Percentiles rank a stretch among this genome's conserved stretches.
Conservation (phyloP, 1,140 invertebrate species). For the Stegodyphus mimosarum region DNA sequence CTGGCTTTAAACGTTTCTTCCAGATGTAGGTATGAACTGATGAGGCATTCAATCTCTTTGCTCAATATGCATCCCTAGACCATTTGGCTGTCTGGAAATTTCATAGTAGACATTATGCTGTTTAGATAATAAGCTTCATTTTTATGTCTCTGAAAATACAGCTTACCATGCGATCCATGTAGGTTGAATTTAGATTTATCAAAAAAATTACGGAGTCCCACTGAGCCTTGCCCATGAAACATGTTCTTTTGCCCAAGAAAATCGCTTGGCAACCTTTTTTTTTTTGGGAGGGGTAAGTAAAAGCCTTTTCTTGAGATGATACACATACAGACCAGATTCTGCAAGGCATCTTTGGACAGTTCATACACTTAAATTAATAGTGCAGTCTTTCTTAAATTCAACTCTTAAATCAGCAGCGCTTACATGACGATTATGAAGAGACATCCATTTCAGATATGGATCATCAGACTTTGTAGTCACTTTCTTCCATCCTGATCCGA, state of each 20-base stretch:
- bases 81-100: conserved; percentile 1
- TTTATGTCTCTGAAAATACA: neutral
- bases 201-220: neutral
- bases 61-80: conserved; percentile 15
- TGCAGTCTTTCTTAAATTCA: neutral
- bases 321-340: neutral
- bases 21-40: neutral
- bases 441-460: too few species aligned
- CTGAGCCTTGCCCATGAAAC: neutral
- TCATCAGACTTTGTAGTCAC: too few species aligned
- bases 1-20: neutral
- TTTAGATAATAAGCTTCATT: conserved; percentile 5
- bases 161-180: neutral
- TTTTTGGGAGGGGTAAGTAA: conserved; percentile 26
- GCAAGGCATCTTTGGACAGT: neutral
- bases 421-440: too few species aligned
- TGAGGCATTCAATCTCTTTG: conserved; percentile 5
- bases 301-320: neutral
- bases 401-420: neutral
- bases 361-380: neutral
- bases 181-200: conserved; percentile 28
- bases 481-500: neutral
- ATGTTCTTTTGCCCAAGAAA: neutral
- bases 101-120: conserved; percentile 1
- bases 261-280: neutral